These are phyloP conservation scores for Pungitius pungitius DNA, from an alignment of 2,113 vertebrate species.

Conservation along the genomic window DNA sequence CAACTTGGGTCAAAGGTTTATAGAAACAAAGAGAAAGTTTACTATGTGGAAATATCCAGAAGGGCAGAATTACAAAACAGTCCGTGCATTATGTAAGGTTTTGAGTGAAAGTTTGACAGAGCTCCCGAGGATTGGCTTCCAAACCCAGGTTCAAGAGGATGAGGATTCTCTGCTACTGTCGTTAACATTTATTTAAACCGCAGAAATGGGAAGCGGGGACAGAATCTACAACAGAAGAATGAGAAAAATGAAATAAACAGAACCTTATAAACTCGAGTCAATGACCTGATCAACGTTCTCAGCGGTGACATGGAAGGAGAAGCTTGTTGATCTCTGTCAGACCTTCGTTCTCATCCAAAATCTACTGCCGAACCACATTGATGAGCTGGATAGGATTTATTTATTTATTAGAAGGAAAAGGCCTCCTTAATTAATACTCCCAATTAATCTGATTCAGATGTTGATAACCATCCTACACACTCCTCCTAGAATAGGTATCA, in stretches of 20 bases:
- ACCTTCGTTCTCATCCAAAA: background rate
- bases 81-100: constrained; percentile 35
- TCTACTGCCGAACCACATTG: background rate
- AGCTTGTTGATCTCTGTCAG: background rate
- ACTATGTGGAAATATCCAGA: constrained; percentile 48
- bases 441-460: background rate
- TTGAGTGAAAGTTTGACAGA: constrained; percentile 54
- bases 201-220: constrained; percentile 11
- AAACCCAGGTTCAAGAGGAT: constrained; percentile 15
- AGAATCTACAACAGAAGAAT: constrained; percentile 18
- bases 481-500: background rate
- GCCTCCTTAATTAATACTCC: background rate
- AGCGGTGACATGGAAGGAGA: background rate
- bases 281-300: background rate
- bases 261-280: constrained; percentile 8
- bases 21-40: constrained; percentile 48
- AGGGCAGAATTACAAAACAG: constrained; percentile 52
- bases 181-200: constrained; percentile 32
- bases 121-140: constrained; percentile 18
- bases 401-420: background rate
- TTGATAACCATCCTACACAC: background rate
- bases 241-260: constrained; percentile 4
- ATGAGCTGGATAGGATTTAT: background rate
- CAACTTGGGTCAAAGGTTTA: constrained; percentile 30
- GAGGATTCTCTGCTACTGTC: constrained; percentile 13